Percentiles rank a stretch among this genome's conserved stretches.
phyloP scores from a whole-genome alignment of 1,140 invertebrate species.

The Drosophila dunni region DNA sequence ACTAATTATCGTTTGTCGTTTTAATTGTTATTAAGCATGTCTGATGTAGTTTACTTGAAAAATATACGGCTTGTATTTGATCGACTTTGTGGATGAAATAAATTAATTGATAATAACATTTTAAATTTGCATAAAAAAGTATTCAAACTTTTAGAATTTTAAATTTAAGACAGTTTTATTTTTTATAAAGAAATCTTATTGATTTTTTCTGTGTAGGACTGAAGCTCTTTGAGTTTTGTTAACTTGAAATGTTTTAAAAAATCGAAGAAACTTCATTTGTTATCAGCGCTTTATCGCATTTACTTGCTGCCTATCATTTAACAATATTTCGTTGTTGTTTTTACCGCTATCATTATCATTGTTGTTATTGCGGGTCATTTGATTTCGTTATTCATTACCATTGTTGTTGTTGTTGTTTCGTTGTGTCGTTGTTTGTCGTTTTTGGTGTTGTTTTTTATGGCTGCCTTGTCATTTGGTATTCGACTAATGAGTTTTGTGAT shows the following conservation, averaged over 20 bases:
- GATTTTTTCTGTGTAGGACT: neutral
- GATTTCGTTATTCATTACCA: slow-evolving; percentile 46
- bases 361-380: slow-evolving; percentile 54
- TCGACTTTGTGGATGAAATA: neutral
- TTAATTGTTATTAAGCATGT: neutral
- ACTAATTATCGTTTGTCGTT: slow-evolving; percentile 20
- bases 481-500: slow-evolving; percentile 80
- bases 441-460: slow-evolving; percentile 40
- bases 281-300: slow-evolving; percentile 18
- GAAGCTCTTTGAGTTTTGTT: neutral
- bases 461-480: slow-evolving; percentile 62
- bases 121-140: too few relatives aligned
- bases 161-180: too few relatives aligned
- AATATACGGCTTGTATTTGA: neutral
- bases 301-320: slow-evolving; percentile 35
- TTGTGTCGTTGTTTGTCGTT: slow-evolving; percentile 35
- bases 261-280: slow-evolving; percentile 1
- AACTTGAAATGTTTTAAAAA: neutral
- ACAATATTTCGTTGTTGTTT: slow-evolving; percentile 11
- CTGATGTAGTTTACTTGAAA: neutral
- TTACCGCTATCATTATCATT: slow-evolving; percentile 59
- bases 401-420: slow-evolving; percentile 41
- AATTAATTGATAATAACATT: too few relatives aligned
- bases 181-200: too few relatives aligned
- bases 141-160: too few relatives aligned